Evolutionary conservation across 1,140 invertebrate species (phyloP).

Genomic region (Danaus melanippus): DNA sequence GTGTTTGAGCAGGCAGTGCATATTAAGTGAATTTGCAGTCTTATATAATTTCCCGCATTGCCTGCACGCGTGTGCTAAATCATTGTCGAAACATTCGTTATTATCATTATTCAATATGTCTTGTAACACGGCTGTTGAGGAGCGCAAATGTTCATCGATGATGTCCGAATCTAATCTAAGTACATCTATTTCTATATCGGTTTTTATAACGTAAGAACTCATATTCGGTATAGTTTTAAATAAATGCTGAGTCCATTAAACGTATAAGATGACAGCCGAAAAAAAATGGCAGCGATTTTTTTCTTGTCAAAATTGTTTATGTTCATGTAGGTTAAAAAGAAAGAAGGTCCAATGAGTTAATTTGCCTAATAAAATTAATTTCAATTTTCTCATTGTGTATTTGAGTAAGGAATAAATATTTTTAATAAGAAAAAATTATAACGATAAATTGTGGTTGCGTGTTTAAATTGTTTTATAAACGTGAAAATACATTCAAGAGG

Average conservation of each 20-base stretch:
- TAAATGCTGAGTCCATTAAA: too few species aligned
- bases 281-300: constrained; percentile 1
- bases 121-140: constrained; percentile 37
- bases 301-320: constrained; percentile 1
- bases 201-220: constrained; percentile 5
- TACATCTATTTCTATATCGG: constrained; percentile 35
- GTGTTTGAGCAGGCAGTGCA: constrained; percentile 37
- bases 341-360: constrained; percentile 1
- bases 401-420: too few species aligned
- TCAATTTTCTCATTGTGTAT: too few species aligned
- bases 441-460: constrained; percentile 49
- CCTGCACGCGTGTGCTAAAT: constrained; percentile 24
- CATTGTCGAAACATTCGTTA: constrained; percentile 5
- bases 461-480: constrained; percentile 17
- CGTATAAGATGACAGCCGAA: background rate
- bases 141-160: constrained; percentile 40
- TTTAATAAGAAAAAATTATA: background rate
- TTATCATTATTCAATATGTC: constrained; percentile 35
- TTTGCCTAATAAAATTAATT: too few species aligned
- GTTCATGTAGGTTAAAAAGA: background rate
- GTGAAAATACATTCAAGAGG: constrained; percentile 2
- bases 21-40: constrained; percentile 31
- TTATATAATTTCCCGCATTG: constrained; percentile 46
- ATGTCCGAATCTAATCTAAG: constrained; percentile 37
- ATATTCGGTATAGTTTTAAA: too few species aligned